Evolutionary conservation across 2,113 vertebrate species (phyloP).

Genomic region (Turdus rufiventris): DNA sequence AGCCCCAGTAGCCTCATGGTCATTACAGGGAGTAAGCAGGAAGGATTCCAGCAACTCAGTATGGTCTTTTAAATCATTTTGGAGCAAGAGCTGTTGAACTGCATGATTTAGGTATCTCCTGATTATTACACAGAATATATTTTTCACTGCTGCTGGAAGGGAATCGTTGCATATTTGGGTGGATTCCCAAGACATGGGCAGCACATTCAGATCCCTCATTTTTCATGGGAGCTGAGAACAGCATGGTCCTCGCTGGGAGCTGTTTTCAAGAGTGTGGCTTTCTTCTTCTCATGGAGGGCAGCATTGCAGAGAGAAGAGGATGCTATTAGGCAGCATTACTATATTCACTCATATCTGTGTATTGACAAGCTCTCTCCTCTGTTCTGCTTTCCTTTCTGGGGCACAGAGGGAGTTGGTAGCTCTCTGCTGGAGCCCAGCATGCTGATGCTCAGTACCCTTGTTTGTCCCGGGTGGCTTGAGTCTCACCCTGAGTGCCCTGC

Average conservation of each 20-base stretch:
- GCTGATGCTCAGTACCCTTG: constrained; percentile 40
- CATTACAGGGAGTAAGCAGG: neutral
- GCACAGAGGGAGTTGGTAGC: neutral
- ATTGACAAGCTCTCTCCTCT: neutral
- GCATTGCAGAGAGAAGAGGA: neutral
- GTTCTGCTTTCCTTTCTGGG: neutral
- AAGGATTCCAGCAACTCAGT: neutral
- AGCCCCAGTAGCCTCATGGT: neutral
- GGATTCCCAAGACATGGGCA: neutral
- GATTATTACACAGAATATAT: neutral
- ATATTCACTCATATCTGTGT: neutral
- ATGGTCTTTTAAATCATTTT: constrained; percentile 13
- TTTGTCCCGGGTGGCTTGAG: constrained; percentile 36
- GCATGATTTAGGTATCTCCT: constrained; percentile 34
- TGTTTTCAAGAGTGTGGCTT: neutral
- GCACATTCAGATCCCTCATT: neutral
- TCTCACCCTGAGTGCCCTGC: neutral
- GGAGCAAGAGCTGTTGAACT: neutral
- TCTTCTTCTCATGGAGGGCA: neutral
- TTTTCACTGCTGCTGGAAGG: neutral
- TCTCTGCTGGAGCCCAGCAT: neutral
- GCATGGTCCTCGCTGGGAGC: neutral
- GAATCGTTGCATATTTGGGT: neutral
- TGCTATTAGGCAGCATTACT: neutral
- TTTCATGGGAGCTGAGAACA: neutral